Evolutionary conservation across 2,113 vertebrate genomes (phyloP).

Genomic region (Pipra filicauda): DNA sequence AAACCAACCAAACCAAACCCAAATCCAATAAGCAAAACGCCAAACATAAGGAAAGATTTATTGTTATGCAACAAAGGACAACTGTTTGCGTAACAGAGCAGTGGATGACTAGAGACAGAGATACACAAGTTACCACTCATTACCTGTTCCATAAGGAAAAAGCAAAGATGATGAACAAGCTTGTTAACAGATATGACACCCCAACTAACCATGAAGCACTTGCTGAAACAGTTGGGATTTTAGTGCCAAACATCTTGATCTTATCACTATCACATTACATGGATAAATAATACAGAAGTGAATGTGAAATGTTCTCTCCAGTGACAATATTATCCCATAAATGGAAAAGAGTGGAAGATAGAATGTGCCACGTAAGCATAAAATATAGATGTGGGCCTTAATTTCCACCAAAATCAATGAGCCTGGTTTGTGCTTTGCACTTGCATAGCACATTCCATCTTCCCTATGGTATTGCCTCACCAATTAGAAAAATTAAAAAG

Average conservation of each 20-base stretch:
- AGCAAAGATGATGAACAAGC: conserved; percentile 31
- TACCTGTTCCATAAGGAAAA: conserved; percentile 19
- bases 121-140: neutral
- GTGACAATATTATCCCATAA: conserved; percentile 33
- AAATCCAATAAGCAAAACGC: neutral
- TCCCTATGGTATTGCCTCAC: neutral
- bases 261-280: conserved; percentile 40
- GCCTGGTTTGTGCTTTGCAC: neutral
- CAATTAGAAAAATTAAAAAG: conserved; percentile 59
- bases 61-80: neutral
- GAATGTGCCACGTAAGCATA: conserved; percentile 41
- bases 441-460: neutral
- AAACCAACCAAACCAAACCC: neutral
- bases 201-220: conserved; percentile 43
- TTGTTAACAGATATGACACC: conserved; percentile 46
- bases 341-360: conserved; percentile 42
- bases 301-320: conserved; percentile 28
- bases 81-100: neutral
- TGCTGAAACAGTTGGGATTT: conserved; percentile 43
- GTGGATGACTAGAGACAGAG: neutral
- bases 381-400: conserved; percentile 29
- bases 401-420: conserved; percentile 45
- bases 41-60: neutral
- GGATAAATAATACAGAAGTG: conserved; percentile 48
- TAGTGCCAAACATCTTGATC: conserved; percentile 65